phyloP scores from a whole-genome alignment of 2,113 vertebrate species.

The Clarias magur region DNA sequence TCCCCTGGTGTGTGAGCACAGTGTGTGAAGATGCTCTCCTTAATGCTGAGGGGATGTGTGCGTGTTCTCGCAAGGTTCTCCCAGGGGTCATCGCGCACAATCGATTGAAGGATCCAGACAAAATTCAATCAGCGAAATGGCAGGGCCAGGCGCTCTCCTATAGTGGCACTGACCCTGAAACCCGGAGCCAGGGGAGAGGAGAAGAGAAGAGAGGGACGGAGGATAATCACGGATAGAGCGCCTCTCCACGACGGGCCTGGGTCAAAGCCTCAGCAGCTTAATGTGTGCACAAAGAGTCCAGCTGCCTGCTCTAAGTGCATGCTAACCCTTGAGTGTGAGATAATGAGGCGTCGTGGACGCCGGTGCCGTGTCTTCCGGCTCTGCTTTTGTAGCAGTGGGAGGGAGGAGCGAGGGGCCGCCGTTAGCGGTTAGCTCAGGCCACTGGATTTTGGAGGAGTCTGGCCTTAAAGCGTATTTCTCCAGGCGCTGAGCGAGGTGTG shows the following conservation, averaged over 20 bases:
- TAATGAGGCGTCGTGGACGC: conserved; percentile 34
- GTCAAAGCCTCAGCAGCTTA: conserved; percentile 23
- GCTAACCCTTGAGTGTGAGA: conserved; percentile 43
- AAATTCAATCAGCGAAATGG: conserved; percentile 75
- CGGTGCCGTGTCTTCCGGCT: not conserved
- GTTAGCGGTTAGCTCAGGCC: conserved; percentile 7
- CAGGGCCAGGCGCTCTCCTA: conserved; percentile 60
- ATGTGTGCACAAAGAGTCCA: conserved; percentile 40
- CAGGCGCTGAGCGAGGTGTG: conserved; percentile 48
- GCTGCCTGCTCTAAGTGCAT: conserved; percentile 29
- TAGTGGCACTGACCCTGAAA: conserved; percentile 68
- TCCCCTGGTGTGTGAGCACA: not conserved
- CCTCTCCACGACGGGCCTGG: conserved; percentile 26
- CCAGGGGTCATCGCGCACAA: conserved; percentile 71
- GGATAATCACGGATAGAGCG: conserved; percentile 68
- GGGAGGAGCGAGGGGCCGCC: not conserved
- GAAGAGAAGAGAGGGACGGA: conserved; percentile 51
- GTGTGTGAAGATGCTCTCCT: conserved; percentile 53
- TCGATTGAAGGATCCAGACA: conserved; percentile 70
- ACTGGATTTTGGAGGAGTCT: conserved; percentile 15
- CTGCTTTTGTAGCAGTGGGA: conserved; percentile 12
- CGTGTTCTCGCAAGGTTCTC: conserved; percentile 50
- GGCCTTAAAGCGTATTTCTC: conserved; percentile 32
- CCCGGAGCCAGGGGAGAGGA: conserved; percentile 49
- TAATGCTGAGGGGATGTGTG: conserved; percentile 31